Conservation (phyloP, 2,888 invertebrate genomes). For the Melinaea marsaeus region DNA sequence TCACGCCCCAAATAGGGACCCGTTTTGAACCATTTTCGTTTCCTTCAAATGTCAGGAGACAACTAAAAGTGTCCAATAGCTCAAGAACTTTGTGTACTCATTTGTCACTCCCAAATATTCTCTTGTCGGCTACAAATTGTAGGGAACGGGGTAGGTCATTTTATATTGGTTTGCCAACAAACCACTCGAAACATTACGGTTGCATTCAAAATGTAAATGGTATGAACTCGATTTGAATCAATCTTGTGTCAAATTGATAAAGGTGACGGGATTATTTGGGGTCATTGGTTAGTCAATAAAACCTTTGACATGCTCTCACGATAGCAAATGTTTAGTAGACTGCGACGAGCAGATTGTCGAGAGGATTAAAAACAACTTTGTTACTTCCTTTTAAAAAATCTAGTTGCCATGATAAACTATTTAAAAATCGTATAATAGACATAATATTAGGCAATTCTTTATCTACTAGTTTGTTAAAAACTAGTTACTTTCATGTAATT, state of each 20-base stretch:
- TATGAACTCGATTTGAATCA: constrained; percentile 66
- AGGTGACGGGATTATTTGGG: constrained; percentile 35
- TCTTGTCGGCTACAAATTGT: constrained; percentile 31
- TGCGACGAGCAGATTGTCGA: no score
- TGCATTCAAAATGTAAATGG: constrained; percentile 66
- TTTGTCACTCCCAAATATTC: constrained; percentile 35
- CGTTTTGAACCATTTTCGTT: constrained; percentile 61
- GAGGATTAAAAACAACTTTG: no score
- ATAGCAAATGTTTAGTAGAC: no score
- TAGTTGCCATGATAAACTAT: no score
- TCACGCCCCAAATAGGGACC: constrained; percentile 74
- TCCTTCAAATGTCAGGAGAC: constrained; percentile 70
- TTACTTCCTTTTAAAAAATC: no score
- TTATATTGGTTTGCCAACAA: constrained; percentile 51
- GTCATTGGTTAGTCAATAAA: constrained; percentile 26
- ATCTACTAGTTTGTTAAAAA: no score
- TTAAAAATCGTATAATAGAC: no score
- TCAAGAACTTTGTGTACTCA: constrained; percentile 50
- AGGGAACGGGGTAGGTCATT: constrained; percentile 45
- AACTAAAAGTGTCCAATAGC: constrained; percentile 54
- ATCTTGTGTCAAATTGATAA: constrained; percentile 69
- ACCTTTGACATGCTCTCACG: constrained; percentile 18
- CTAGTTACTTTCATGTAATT: no score
- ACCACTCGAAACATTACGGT: constrained; percentile 66
- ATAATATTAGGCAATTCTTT: no score